phyloP scores from a whole-genome alignment of 2,888 invertebrate species.

The Aethes cnicana region DNA sequence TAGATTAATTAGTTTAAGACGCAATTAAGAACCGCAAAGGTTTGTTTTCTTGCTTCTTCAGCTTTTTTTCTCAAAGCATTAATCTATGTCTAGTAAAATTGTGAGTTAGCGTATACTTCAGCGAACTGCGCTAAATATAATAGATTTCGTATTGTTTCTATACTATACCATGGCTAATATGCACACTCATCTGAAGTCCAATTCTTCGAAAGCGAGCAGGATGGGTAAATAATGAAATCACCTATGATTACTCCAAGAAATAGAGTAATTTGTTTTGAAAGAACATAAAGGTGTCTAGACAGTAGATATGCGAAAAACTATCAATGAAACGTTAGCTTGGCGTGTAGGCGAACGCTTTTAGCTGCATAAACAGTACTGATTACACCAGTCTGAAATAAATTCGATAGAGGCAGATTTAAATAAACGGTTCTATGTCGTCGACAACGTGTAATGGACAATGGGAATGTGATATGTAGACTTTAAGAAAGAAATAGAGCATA shows the following conservation, averaged over 20 bases:
- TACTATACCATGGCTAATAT: not conserved
- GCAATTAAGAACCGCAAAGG: constrained; percentile 49
- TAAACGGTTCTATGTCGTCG: not conserved
- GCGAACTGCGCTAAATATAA: not conserved
- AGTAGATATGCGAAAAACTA: constrained; percentile 1
- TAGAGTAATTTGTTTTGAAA: not conserved
- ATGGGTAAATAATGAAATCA: not conserved
- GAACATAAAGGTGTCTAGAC: constrained; percentile 1
- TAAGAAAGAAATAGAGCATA: too few relatives aligned
- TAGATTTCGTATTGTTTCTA: not conserved
- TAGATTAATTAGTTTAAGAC: constrained; percentile 64
- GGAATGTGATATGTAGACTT: too few relatives aligned
- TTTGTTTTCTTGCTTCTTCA: constrained; percentile 9
- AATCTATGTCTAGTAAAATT: not conserved
- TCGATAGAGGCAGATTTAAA: constrained; percentile 2
- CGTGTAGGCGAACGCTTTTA: constrained; percentile 19
- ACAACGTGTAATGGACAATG: too few relatives aligned
- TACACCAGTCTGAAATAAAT: constrained; percentile 6
- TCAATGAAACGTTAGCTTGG: constrained; percentile 17
- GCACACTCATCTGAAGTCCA: not conserved
- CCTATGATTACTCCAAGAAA: not conserved
- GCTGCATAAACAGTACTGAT: constrained; percentile 13
- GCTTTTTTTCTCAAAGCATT: not conserved
- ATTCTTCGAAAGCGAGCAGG: not conserved
- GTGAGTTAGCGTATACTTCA: not conserved